A percentile compares a stretch with the other conserved stretches of the same genome.
phyloP scores from a whole-genome alignment of 2,888 invertebrate genomes.

The Cheilosia soror region DNA sequence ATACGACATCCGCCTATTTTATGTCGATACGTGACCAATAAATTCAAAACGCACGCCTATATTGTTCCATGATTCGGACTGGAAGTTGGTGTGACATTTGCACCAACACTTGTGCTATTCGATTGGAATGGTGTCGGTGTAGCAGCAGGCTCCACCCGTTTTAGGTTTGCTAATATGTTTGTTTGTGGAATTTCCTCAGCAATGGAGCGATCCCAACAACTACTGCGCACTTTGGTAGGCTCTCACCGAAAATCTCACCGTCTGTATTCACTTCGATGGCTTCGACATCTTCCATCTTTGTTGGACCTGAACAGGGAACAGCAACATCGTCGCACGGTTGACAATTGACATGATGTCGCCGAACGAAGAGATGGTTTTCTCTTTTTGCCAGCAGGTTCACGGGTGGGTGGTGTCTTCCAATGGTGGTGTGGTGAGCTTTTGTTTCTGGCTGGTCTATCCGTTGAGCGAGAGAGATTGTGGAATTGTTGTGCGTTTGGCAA shows the following conservation, averaged over 20 bases:
- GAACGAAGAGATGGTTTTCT: constrained; percentile 48
- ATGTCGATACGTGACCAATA: constrained; percentile 74
- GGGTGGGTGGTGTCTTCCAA: constrained; percentile 68
- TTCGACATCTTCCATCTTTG: constrained; percentile 76
- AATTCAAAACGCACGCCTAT: constrained; percentile 74
- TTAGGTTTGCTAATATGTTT: constrained; percentile 19
- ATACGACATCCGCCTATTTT: constrained; percentile 73
- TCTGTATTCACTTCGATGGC: constrained; percentile 59
- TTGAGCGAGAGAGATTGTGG: constrained; percentile 3
- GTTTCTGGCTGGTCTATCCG: constrained; percentile 21
- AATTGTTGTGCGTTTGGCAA: constrained; percentile 36
- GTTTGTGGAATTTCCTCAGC: background rate
- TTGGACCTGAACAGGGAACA: constrained; percentile 54
- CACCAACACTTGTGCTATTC: constrained; percentile 21
- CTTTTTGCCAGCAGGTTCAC: constrained; percentile 48
- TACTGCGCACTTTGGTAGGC: constrained; percentile 72
- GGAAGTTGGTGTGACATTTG: constrained; percentile 48
- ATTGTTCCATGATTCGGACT: constrained; percentile 61
- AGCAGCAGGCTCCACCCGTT: constrained; percentile 64
- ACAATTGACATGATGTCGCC: constrained; percentile 68
- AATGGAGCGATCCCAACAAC: constrained; percentile 51
- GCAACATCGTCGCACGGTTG: constrained; percentile 8
- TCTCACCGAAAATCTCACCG: constrained; percentile 58
- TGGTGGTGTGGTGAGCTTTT: constrained; percentile 51
- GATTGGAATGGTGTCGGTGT: constrained; percentile 46